These are phyloP conservation scores for Pseudochaenichthys georgianus DNA, from an alignment of 2,797 vertebrate genomes.

Conservation along the genomic window DNA sequence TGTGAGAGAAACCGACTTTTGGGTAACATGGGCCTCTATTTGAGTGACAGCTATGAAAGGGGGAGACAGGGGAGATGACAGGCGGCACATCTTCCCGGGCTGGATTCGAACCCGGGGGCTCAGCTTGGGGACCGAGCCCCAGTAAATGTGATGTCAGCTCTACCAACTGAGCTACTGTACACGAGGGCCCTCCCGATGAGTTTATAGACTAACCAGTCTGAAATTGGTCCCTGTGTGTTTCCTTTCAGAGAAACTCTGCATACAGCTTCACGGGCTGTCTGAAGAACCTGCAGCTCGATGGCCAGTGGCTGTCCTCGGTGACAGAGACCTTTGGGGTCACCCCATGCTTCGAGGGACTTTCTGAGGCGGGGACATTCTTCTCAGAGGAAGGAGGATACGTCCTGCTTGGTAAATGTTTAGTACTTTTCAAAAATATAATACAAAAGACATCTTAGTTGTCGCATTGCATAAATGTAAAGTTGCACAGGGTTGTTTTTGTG, in stretches of 20 bases:
- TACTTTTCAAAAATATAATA: background rate
- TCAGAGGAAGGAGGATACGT: conserved; percentile 93
- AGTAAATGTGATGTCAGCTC: too few relatives aligned
- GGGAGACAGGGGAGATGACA: too few relatives aligned
- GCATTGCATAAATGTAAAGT: background rate
- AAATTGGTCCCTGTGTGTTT: background rate
- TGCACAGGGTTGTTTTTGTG: background rate
- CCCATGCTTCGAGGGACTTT: conserved; percentile 92
- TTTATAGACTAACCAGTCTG: background rate
- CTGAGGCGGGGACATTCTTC: conserved; percentile 93
- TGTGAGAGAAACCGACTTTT: background rate
- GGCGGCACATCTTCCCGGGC: too few relatives aligned
- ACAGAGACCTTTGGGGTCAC: conserved; percentile 92
- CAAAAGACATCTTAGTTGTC: background rate
- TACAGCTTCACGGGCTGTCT: conserved; percentile 94
- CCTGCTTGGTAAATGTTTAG: conserved; percentile 86
- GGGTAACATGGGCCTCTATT: too few relatives aligned
- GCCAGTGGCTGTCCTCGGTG: conserved; percentile 82
- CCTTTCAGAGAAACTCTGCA: conserved; percentile 88
- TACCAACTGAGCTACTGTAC: too few relatives aligned
- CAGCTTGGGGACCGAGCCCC: too few relatives aligned
- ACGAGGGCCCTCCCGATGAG: background rate
- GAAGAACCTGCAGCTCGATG: conserved; percentile 90
- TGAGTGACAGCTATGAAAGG: too few relatives aligned
- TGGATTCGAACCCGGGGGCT: too few relatives aligned